Conservation (phyloP, 2,888 invertebrate genomes). For the Hydriomena furcata region DNA sequence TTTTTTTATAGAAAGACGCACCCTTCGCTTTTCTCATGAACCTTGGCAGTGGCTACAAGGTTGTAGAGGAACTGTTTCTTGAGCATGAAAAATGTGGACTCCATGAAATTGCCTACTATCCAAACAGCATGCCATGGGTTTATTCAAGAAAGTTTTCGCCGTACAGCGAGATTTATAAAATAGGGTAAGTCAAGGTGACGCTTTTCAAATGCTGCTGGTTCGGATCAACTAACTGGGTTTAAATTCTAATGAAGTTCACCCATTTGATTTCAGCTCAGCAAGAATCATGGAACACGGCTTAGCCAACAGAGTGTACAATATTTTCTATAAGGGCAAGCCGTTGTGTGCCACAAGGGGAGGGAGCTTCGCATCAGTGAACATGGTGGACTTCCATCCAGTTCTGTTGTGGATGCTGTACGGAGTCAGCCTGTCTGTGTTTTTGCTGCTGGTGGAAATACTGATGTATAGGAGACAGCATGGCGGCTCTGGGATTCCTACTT, state of each 20-base stretch:
- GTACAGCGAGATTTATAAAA: slow-evolving; percentile 82
- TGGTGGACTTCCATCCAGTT: slow-evolving; percentile 83
- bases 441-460: slow-evolving; percentile 59
- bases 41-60: slow-evolving; percentile 81
- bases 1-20: slow-evolving; percentile 50
- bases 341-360: slow-evolving; percentile 79
- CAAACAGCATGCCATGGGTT: slow-evolving; percentile 78
- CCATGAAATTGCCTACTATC: slow-evolving; percentile 83
- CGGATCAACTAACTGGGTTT: too few species aligned
- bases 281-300: slow-evolving; percentile 85
- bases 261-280: slow-evolving; percentile 76
- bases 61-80: slow-evolving; percentile 84
- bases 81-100: slow-evolving; percentile 88
- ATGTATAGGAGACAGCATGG: slow-evolving; percentile 32
- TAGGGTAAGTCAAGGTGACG: slow-evolving; percentile 70
- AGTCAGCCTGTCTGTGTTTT: slow-evolving; percentile 49
- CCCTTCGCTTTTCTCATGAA: slow-evolving; percentile 87
- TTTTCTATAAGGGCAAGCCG: slow-evolving; percentile 85
- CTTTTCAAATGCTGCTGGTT: too few species aligned
- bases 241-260: too few species aligned
- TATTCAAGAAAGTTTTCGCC: slow-evolving; percentile 82
- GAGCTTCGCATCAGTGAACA: slow-evolving; percentile 84
- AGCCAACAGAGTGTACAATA: slow-evolving; percentile 76
- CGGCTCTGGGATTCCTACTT: neutral
- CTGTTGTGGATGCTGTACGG: slow-evolving; percentile 71